Conservation (phyloP, 2,113 vertebrate genomes). For the Stegostoma tigrinum region DNA sequence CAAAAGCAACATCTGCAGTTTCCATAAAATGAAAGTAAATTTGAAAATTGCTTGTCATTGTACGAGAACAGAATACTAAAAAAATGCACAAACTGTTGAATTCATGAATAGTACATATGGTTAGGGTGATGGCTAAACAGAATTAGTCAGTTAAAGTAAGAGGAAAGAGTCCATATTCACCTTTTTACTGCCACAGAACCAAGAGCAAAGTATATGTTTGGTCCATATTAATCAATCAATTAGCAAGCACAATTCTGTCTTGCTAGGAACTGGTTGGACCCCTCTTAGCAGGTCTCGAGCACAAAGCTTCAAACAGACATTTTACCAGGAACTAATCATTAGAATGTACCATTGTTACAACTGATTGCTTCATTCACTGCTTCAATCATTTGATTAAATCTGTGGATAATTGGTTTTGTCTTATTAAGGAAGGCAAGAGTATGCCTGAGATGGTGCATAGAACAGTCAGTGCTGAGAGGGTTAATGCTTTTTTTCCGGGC, state of each 20-base stretch:
- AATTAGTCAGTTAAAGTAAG: background rate
- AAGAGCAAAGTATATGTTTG: background rate
- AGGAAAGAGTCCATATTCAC: background rate
- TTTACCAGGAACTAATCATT: background rate
- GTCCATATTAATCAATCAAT: background rate
- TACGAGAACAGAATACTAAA: background rate
- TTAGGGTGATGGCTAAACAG: background rate
- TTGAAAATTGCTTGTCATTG: background rate
- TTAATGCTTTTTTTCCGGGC: conserved; percentile 32
- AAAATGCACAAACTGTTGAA: background rate
- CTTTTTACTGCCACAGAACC: background rate
- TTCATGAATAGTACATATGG: background rate
- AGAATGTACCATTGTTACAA: conserved; percentile 12
- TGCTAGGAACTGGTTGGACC: background rate
- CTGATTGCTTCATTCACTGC: conserved; percentile 4
- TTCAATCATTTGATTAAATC: background rate
- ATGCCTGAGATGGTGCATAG: background rate
- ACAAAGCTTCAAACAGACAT: background rate
- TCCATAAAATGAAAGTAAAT: background rate
- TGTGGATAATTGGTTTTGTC: background rate
- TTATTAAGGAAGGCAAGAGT: background rate
- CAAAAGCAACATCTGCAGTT: background rate
- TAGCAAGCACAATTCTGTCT: background rate
- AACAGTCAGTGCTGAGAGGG: background rate
- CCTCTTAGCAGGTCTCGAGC: background rate